phyloP scores from a whole-genome alignment of 2,888 invertebrate genomes.

The Drosophila stalkeri region DNA sequence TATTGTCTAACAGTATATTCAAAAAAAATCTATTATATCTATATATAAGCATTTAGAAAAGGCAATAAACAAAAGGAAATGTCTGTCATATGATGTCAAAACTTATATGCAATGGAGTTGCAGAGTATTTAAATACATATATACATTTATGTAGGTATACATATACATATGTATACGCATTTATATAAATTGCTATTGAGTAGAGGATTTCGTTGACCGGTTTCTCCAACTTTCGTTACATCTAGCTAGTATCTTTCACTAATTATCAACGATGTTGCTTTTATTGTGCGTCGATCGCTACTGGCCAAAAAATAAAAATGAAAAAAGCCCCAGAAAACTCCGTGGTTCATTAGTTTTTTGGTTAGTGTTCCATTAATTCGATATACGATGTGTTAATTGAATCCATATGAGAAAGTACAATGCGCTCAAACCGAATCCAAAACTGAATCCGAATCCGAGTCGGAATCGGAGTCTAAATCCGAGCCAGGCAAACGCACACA shows the following conservation, averaged over 20 bases:
- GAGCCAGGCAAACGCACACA: constrained; percentile 11
- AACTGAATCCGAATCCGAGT: not conserved
- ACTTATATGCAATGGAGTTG: not conserved
- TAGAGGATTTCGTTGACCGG: constrained; percentile 20
- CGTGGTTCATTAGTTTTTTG: constrained; percentile 7
- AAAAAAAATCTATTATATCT: not conserved
- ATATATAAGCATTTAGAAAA: not conserved
- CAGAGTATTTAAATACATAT: constrained; percentile 5
- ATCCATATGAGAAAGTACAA: constrained; percentile 65
- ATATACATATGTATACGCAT: not conserved
- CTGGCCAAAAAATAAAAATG: constrained; percentile 4
- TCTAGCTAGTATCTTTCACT: constrained; percentile 54
- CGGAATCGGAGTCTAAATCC: not conserved
- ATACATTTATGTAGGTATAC: too few relatives aligned
- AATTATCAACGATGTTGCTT: constrained; percentile 37
- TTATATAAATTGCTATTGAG: constrained; percentile 11
- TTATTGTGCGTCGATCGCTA: constrained; percentile 21
- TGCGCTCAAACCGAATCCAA: constrained; percentile 14
- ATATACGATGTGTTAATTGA: constrained; percentile 62
- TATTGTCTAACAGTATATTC: not conserved
- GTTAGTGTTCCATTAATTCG: constrained; percentile 42
- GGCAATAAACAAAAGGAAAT: constrained; percentile 1
- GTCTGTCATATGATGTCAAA: not conserved
- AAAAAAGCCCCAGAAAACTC: not conserved
- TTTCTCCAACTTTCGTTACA: constrained; percentile 56